A percentile compares a stretch with the other conserved stretches of the same genome.
Conservation (phyloP, 2,113 vertebrate genomes). For the Lontra canadensis region DNA sequence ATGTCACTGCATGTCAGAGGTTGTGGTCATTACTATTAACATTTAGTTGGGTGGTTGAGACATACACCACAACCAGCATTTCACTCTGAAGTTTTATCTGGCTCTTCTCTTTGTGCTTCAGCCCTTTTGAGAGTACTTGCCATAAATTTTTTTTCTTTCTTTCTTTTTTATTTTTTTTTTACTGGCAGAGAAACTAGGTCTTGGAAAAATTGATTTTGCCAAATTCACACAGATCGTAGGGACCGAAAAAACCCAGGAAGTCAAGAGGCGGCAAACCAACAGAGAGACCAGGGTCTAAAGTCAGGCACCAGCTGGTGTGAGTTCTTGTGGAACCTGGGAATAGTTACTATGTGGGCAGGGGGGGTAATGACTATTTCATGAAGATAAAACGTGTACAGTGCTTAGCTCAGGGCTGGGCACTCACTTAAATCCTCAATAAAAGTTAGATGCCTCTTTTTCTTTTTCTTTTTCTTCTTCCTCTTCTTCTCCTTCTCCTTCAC, state of each 20-base stretch:
- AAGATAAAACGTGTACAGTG: neutral
- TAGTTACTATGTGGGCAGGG: rapidly evolving
- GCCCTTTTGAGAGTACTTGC: neutral
- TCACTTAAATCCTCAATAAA: neutral
- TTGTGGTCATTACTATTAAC: neutral
- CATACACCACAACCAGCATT: neutral
- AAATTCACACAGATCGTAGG: neutral
- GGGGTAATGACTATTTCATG: neutral
- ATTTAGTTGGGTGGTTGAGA: neutral
- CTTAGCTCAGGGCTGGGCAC: neutral
- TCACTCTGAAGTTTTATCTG: neutral
- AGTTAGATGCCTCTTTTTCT: neutral
- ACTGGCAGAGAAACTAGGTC: neutral
- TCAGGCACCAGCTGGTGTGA: neutral
- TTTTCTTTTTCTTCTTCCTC: neutral
- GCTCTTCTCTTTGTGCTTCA: neutral
- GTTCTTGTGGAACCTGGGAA: neutral
- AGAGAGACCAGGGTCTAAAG: neutral
- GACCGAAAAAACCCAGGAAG: neutral
- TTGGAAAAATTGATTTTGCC: conserved; percentile 22
- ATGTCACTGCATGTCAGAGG: neutral
- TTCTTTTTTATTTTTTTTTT: neutral
- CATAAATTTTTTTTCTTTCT: neutral
- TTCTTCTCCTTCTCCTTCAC: neutral
- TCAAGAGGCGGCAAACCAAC: neutral